Conservation (phyloP, 2,888 invertebrate genomes). For the Platycheirus rosarum region DNA sequence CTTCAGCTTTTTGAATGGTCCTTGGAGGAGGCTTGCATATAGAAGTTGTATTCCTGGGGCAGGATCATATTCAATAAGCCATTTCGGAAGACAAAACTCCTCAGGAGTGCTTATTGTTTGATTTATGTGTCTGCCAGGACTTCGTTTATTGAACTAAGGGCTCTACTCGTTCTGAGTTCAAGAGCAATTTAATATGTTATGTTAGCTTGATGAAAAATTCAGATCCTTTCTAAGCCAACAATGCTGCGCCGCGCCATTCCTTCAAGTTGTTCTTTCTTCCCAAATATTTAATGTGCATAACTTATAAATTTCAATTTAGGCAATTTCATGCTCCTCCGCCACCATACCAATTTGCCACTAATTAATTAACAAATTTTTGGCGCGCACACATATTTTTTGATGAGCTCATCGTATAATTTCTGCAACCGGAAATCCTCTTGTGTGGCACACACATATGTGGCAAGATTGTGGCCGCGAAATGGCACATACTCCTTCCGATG, state of each 20-base stretch:
- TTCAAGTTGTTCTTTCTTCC: constrained; percentile 42
- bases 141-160: constrained; percentile 71
- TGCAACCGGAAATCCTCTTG: constrained; percentile 31
- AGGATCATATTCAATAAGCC: constrained; percentile 82
- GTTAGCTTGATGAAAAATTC: constrained; percentile 71
- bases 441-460: constrained; percentile 31
- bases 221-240: constrained; percentile 65
- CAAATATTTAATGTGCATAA: constrained; percentile 74
- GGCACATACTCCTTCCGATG: constrained; percentile 30
- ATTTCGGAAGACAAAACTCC: constrained; percentile 76
- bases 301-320: constrained; percentile 73
- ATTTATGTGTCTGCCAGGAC: constrained; percentile 81
- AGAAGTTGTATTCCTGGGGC: constrained; percentile 34
- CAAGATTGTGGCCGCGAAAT: constrained; percentile 59
- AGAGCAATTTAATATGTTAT: constrained; percentile 23
- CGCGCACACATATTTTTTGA: constrained; percentile 74
- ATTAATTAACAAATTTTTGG: constrained; percentile 76
- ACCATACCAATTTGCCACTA: constrained; percentile 54
- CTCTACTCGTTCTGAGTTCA: constrained; percentile 19
- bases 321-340: constrained; percentile 52
- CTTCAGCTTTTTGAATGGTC: constrained; percentile 55
- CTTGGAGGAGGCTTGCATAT: constrained; percentile 6
- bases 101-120: constrained; percentile 82
- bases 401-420: constrained; percentile 75
- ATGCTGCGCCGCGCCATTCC: background rate